phyloP scores from a whole-genome alignment of 2,888 invertebrate species.

The Hypomecis atomaria region DNA sequence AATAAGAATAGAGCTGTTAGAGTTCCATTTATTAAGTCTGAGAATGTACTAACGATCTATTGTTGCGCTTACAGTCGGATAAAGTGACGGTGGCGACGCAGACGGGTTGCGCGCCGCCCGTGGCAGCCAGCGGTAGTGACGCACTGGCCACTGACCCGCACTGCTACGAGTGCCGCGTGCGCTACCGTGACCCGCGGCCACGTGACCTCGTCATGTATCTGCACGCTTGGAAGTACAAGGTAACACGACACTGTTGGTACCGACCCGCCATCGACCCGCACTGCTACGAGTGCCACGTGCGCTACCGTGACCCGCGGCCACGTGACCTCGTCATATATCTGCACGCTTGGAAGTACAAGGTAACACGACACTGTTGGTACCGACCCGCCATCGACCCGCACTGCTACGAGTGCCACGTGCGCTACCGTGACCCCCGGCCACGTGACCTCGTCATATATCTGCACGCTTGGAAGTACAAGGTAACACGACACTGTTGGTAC shows the following conservation, averaged over 20 bases:
- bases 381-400: slow-evolving; percentile 88
- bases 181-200: slow-evolving; percentile 95
- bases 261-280: too few species aligned
- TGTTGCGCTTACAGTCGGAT: slow-evolving; percentile 63
- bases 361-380: slow-evolving; percentile 80
- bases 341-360: too few species aligned
- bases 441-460: slow-evolving; percentile 97
- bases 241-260: too few species aligned
- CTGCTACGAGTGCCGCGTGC: slow-evolving; percentile 96
- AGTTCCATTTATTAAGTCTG: not conserved
- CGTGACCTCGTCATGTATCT: slow-evolving; percentile 97
- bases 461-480: slow-evolving; percentile 97
- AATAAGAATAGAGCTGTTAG: not conserved
- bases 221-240: slow-evolving; percentile 97
- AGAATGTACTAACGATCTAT: not conserved
- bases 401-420: slow-evolving; percentile 96
- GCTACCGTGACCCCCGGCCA: slow-evolving; percentile 78
- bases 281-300: slow-evolving; percentile 59
- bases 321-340: too few species aligned
- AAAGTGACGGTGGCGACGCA: slow-evolving; percentile 94
- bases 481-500: slow-evolving; percentile 59
- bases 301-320: too few species aligned
- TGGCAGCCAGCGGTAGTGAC: slow-evolving; percentile 53
- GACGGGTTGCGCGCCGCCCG: slow-evolving; percentile 91
- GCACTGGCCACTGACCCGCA: slow-evolving; percentile 92